Conservation (phyloP, 2,888 invertebrate species). For the Keiferia lycopersicella region DNA sequence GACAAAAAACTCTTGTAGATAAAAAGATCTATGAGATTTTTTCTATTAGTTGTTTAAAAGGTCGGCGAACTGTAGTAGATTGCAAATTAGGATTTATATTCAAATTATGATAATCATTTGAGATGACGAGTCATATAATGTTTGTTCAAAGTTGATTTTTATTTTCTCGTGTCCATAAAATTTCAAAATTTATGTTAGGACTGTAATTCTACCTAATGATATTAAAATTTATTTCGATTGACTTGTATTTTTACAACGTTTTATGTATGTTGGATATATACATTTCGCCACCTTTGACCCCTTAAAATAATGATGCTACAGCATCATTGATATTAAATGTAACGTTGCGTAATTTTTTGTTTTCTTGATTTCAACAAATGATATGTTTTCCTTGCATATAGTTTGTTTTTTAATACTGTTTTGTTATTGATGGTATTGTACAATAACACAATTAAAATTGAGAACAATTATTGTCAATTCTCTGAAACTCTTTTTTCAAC, state of each 20-base stretch:
- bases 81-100: constrained; percentile 12
- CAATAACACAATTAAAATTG: too few species aligned
- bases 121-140: constrained; percentile 1
- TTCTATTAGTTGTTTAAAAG: background rate
- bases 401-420: too few species aligned
- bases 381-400: too few species aligned
- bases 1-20: constrained; percentile 21
- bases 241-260: background rate
- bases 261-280: background rate
- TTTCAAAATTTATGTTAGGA: background rate
- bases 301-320: too few species aligned
- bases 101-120: constrained; percentile 15
- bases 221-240: background rate
- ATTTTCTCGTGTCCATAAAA: background rate
- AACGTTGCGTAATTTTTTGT: too few species aligned
- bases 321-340: too few species aligned
- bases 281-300: background rate
- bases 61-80: background rate
- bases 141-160: background rate
- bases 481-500: too few species aligned
- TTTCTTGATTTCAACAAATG: too few species aligned
- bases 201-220: background rate
- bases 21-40: constrained; percentile 13
- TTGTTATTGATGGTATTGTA: too few species aligned
- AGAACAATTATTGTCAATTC: too few species aligned